Base-by-base conservation (phyloP, 2,888 invertebrate genomes). In the Hedya salicella region DNA sequence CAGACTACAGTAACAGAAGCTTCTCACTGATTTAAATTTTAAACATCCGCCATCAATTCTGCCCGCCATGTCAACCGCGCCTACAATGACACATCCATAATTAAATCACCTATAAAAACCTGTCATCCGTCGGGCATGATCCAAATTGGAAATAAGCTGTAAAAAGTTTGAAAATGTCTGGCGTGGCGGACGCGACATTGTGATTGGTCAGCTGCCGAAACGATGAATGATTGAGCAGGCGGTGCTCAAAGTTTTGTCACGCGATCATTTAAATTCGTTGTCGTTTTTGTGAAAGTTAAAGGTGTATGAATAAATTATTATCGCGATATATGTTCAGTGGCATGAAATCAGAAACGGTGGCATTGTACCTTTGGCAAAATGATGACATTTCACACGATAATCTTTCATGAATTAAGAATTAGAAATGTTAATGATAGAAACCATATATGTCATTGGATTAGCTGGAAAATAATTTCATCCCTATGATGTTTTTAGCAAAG, bases 101-200 rank as follows among this genome's bases (percentile, higher is more conserved):
- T 57, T 57, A 44, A 57, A 57, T 57, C 44, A 44, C 44, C 8
- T 44, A 44, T 57, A 44, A 56, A 56, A 57, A 57, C 56, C 56
- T 57, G 56, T 44, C 56, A 57, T 6, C 25, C 21, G 14, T 16
- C 30, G 13, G 36, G 36, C 11, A n/a, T 39, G 25, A 42, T n/a
- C 42, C 6, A 56, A 57, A 56, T 56, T 44, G 30, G 11, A 56
- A 44, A 57, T 57, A 17, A 32, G 44, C 56, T 32, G 30, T 30
- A 32, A 57, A 56, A 57, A 57, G 44, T 57, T 57, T 57, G 44
- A 30, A 17, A 13, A 32, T 19, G 56, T 44, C 56, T 57, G 56
- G 8, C 56, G 30, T 30, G 56, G 16, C 17, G 3, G 16, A 21
- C 14, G 54, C 54, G 54, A 14, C 21, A 39, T 13, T 9, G 30